Conservation (phyloP, 2,113 vertebrate species). For the Uropsilus gracilis region DNA sequence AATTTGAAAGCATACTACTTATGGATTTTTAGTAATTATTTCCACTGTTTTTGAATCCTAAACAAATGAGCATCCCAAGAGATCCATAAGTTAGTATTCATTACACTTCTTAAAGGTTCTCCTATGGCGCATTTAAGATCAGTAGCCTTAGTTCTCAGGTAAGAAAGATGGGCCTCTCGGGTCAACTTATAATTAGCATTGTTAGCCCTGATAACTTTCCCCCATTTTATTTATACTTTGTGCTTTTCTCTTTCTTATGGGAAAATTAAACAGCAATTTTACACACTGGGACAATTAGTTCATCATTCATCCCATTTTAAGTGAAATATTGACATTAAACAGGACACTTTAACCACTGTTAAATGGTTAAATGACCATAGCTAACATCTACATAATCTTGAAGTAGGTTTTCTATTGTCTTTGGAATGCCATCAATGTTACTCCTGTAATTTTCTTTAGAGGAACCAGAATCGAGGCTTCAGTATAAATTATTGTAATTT, state of each 20-base stretch:
- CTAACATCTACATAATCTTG: neutral
- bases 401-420: neutral
- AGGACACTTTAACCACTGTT: neutral
- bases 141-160: neutral
- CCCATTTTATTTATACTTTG: neutral
- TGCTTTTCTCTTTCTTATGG: neutral
- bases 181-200: neutral
- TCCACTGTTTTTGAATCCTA: slow-evolving; percentile 18
- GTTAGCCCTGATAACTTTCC: neutral
- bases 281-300: slow-evolving; percentile 6
- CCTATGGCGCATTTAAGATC: neutral
- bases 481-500: neutral
- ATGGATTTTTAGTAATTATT: neutral
- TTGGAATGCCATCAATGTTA: neutral
- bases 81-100: neutral
- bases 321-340: neutral
- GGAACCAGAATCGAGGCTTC: neutral
- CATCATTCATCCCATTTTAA: slow-evolving; percentile 20
- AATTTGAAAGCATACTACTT: neutral
- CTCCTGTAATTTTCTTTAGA: neutral
- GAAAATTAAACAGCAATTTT: neutral
- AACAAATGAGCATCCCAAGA: neutral
- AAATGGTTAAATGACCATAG: neutral
- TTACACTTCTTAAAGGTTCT: neutral
- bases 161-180: neutral